These are phyloP conservation scores for Aphelocoma coerulescens DNA, from an alignment of 2,113 vertebrate genomes.

Conservation along the genomic window DNA sequence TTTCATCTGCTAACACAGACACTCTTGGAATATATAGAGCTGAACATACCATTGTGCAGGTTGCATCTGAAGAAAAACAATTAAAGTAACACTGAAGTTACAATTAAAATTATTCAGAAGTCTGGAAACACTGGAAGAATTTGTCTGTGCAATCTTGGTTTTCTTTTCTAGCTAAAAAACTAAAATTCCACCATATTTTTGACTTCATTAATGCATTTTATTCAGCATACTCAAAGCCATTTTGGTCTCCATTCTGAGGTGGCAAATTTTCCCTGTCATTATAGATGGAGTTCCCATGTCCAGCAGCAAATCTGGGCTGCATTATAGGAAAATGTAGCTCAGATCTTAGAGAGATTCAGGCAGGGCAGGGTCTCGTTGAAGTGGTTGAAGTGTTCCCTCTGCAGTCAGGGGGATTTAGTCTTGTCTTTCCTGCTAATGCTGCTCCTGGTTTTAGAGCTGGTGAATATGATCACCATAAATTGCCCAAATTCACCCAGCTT, in stretches of 20 bases:
- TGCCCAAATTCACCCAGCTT: rapidly evolving
- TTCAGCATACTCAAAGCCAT: background rate
- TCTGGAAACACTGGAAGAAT: background rate
- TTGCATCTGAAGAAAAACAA: background rate
- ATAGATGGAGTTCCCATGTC: background rate
- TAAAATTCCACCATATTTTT: background rate
- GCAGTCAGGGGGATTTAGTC: background rate
- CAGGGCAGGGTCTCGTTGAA: background rate
- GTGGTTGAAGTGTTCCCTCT: background rate
- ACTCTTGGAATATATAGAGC: background rate
- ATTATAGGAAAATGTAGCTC: background rate
- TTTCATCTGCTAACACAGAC: background rate
- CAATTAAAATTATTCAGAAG: background rate
- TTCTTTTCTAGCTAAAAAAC: background rate
- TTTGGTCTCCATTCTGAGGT: background rate
- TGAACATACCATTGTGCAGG: background rate
- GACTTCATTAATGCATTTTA: background rate
- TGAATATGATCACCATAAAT: background rate
- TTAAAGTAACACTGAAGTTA: background rate
- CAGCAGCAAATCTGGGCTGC: background rate
- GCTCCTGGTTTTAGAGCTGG: background rate
- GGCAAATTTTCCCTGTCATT: background rate
- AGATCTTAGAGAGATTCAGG: background rate
- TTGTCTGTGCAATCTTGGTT: background rate
- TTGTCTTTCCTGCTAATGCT: background rate